Evolutionary conservation across 2,797 vertebrate species (phyloP).

Genomic region (Lepilemur ruficaudatus): DNA sequence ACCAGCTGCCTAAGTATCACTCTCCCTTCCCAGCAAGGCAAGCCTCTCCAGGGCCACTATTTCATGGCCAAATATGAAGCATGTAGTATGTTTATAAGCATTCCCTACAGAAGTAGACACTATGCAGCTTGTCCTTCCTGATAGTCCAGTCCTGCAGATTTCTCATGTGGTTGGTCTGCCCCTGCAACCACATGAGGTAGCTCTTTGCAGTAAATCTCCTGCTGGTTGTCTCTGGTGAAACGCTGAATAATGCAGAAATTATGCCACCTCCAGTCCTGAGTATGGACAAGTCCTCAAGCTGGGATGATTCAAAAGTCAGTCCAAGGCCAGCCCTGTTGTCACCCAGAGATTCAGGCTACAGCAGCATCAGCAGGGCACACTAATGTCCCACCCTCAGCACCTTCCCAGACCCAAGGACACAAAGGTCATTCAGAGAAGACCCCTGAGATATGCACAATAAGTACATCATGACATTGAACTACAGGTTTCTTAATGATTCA

Average conservation of each 20-base stretch:
- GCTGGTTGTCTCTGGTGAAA: neutral
- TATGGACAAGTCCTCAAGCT: neutral
- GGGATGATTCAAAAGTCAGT: neutral
- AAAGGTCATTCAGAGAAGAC: neutral
- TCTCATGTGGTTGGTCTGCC: neutral
- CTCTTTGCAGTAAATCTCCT: neutral
- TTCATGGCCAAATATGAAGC: neutral
- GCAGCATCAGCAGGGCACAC: neutral
- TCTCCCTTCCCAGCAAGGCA: neutral
- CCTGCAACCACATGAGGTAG: neutral
- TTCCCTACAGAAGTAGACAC: neutral
- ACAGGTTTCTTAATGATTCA: neutral
- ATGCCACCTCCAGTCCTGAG: neutral
- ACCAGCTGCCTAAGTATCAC: neutral
- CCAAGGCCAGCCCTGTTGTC: neutral
- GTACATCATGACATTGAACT: neutral
- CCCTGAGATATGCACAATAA: neutral
- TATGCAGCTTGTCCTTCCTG: fast-evolving
- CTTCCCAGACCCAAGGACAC: neutral
- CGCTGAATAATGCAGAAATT: neutral
- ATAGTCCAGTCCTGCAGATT: neutral
- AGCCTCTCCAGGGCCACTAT: neutral
- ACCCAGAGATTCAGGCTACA: neutral
- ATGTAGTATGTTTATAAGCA: neutral
- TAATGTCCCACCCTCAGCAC: neutral